Percentiles rank a stretch among this genome's conserved stretches.
Conservation (phyloP, 2,113 vertebrate species). For the Ceyx margarethae region DNA sequence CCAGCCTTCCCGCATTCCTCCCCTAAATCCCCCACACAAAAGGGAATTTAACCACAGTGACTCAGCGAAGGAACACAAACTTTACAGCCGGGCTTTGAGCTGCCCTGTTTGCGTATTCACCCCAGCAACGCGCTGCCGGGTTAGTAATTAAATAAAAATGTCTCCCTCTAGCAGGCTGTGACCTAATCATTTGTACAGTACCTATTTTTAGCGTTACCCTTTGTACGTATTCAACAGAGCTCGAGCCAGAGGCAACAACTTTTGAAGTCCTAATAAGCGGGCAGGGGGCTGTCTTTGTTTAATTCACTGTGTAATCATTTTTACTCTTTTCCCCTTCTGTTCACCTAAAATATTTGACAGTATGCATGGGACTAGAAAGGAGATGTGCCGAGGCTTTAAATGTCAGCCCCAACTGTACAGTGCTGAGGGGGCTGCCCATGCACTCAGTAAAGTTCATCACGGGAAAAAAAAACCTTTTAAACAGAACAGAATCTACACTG, state of each 20-base stretch:
- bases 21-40: neutral
- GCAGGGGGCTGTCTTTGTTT: neutral
- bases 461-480: neutral
- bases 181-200: neutral
- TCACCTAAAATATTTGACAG: constrained; percentile 4
- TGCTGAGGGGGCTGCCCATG: neutral
- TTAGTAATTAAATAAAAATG: constrained; percentile 47
- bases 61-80: constrained; percentile 45
- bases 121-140: neutral
- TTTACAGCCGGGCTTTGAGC: constrained; percentile 41
- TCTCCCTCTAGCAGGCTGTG: constrained; percentile 36
- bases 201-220: constrained; percentile 51
- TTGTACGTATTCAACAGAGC: neutral
- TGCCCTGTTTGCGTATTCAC: neutral
- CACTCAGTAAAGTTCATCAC: constrained; percentile 20
- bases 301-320: constrained; percentile 15
- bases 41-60: constrained; percentile 1
- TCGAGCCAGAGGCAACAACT: neutral
- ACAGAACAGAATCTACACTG: neutral
- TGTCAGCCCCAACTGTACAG: neutral
- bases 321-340: neutral
- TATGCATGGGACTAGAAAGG: neutral
- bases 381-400: neutral
- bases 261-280: neutral
- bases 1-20: neutral